Evolutionary conservation across 2,113 vertebrate genomes (phyloP).

Genomic region (Salvelinus namaycush): DNA sequence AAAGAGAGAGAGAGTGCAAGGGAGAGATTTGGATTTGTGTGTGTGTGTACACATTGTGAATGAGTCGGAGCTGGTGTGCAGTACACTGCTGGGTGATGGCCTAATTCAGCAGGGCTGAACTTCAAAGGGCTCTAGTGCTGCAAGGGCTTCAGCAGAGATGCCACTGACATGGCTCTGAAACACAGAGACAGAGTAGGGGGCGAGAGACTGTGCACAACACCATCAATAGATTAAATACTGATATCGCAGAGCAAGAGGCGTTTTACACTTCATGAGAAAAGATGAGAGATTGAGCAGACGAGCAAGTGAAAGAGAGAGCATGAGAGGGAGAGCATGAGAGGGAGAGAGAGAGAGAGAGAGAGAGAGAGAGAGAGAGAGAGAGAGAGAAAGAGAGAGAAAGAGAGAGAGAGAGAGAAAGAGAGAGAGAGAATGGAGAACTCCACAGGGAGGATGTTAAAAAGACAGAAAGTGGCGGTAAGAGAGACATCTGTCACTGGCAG

Average conservation of each 20-base stretch:
- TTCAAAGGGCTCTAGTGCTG: constrained; percentile 71
- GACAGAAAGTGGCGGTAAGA: neutral
- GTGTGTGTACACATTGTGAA: neutral
- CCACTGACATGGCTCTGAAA: constrained; percentile 58
- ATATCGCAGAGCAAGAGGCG: neutral
- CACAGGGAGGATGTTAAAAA: neutral
- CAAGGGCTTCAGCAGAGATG: constrained; percentile 59
- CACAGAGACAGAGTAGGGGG: neutral
- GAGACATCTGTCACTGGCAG: constrained; percentile 3
- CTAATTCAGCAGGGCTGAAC: constrained; percentile 72
- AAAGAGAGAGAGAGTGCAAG: neutral
- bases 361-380: too few species aligned
- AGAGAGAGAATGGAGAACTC: neutral
- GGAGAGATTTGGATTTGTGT: neutral
- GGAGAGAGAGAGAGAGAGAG: too few species aligned
- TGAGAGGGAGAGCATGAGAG: neutral
- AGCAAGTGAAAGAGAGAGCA: neutral
- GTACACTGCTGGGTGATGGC: constrained; percentile 67
- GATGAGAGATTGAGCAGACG: neutral
- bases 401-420: neutral
- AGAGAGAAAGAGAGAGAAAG: too few species aligned
- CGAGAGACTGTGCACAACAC: neutral
- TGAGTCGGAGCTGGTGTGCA: constrained; percentile 20
- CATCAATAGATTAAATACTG: neutral
- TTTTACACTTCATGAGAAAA: neutral